A percentile compares a stretch with the other conserved stretches of the same genome.
phyloP scores from a whole-genome alignment of 1,140 invertebrate genomes.

The Zaprionus vittiger region DNA sequence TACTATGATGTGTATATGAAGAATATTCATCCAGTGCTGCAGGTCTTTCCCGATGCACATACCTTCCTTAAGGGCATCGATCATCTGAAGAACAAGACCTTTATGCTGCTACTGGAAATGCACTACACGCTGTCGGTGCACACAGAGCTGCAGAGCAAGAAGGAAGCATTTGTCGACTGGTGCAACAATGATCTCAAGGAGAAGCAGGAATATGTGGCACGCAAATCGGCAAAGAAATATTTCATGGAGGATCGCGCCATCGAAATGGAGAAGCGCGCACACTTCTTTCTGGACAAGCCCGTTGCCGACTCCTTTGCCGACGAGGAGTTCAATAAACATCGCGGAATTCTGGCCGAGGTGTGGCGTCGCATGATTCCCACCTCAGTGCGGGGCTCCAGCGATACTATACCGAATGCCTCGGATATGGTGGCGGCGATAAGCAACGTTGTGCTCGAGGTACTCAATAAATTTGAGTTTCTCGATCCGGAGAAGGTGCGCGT shows the following conservation, averaged over 20 bases:
- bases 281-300: constrained; percentile 50
- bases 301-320: constrained; percentile 63
- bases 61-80: constrained; percentile 67
- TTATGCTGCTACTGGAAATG: constrained; percentile 76
- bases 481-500: constrained; percentile 55
- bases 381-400: constrained; percentile 62
- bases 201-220: constrained; percentile 72
- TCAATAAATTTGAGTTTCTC: constrained; percentile 68
- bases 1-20: constrained; percentile 75
- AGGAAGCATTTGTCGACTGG: constrained; percentile 75
- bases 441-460: constrained; percentile 64
- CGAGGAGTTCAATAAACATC: constrained; percentile 56
- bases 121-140: constrained; percentile 74
- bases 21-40: constrained; percentile 69
- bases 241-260: constrained; percentile 77
- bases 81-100: constrained; percentile 74
- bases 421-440: constrained; percentile 78
- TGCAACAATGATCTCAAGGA: constrained; percentile 68
- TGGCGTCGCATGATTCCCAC: constrained; percentile 70
- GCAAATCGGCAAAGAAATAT: constrained; percentile 77
- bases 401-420: constrained; percentile 51
- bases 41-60: constrained; percentile 70
- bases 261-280: constrained; percentile 59
- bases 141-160: constrained; percentile 67
- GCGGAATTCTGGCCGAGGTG: constrained; percentile 65